Evolutionary conservation across 1,140 invertebrate genomes (phyloP), one percentile per base, ranked within the genome.

Genomic region (Drosophila mauritiana): DNA sequence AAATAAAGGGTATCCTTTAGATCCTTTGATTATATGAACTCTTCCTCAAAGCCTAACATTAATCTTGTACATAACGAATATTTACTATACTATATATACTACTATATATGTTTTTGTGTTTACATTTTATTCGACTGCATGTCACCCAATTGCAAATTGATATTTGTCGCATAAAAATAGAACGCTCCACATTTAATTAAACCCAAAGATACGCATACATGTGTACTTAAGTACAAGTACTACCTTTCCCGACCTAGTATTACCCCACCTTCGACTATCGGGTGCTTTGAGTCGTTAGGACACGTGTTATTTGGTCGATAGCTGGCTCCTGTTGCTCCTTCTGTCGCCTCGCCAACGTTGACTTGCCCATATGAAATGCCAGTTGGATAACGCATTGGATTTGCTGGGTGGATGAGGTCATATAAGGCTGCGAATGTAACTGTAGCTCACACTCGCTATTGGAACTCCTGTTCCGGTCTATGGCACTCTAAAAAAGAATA

Each of bases 291-390:
- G 58, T 56, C 51, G 53, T 43, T 57, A 46, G 48, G 49, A 59
- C 57, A 55, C 45, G 63, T 59, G 63, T 81, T 85, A 80, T 85
- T 85, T 83, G 82, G 83, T 85, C 82, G 82, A 86, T 86, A 67
- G 22, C 17, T 39, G 49, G 54, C 49, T 75, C 53, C 59, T 62
- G 58, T 67, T 58, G 68, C 45, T 79, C 40, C n/a, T 68, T 36
- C 27, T 64, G 27, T 61, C 70, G 61, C 54, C 62, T 34, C 57
- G 43, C 59, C 46, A 54, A 54, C 61, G 39, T 70, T 57, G 51
- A 69, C 64, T 69, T 46, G 63, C 63, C 56, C 64, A 72, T 75
- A 76, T 59, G 63, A 52, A 51, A 46, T 46, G 61, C 74, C 70
- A 72, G 68, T 46, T 57, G 68, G 67, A 72, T 70, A 70, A 54